Base-by-base conservation (phyloP, 1,140 invertebrate species). In the Drosophila nigrodunni region DNA sequence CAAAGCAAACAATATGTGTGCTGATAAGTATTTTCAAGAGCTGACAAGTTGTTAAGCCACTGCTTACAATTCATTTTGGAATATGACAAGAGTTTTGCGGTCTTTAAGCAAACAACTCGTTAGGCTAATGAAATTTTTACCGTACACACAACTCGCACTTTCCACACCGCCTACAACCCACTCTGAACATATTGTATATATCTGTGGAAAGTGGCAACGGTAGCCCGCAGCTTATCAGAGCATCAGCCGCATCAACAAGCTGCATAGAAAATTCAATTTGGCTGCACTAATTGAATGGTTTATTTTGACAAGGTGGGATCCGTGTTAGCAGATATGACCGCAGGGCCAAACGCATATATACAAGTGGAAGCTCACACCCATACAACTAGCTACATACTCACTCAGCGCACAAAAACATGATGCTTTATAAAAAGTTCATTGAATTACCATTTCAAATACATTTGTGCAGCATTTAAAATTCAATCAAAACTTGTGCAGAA, bases 231-330 rank as follows among this genome's bases (percentile, higher is more conserved):
- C 79, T 82, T 87, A 87, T 87, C 82, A 80, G 44, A 54, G 73
- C 68, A 79, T 77, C 79, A 70, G 76, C 55, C 68, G 72, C 83
- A 88, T 77, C 82, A 83, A 88, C 82, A 82, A 78, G 80, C 78
- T 82, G 71, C 80, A 88, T 87, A 62, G 69, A 88, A 87, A 87
- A 88, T 87, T 87, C 82, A 87, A 87, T 87, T 87, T 88, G 68
- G 54, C 59, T 77, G 71, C 79, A 87, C 82, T 87, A 87, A 87
- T 87, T 87, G 80, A 87, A 87, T 87, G 82, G 82, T 88, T 87
- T 87, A 87, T 87, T 87, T 87, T 87, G 83, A 87, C 82, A 87
- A 87, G 82, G 76, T 87, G 73, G 50, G 25, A 50, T 50, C 49
- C 73, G 62, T 77, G 82, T 88, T 87, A 70, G 68, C 80, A 77